Evolutionary conservation across 2,888 invertebrate species (phyloP).

Genomic region (Malthinus seriepunctatus): DNA sequence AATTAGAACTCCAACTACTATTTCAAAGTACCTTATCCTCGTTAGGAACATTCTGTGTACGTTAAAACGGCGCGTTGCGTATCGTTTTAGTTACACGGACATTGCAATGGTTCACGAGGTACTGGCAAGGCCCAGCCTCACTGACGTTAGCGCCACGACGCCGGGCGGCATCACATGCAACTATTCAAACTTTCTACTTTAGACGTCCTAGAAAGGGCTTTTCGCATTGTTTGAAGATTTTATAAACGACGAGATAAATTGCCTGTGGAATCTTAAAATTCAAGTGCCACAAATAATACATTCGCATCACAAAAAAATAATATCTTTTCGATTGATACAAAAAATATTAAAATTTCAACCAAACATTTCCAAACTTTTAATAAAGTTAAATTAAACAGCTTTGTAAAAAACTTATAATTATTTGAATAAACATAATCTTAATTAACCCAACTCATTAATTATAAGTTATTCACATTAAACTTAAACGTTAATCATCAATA

Average conservation of each 20-base stretch:
- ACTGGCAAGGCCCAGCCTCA: constrained; percentile 48
- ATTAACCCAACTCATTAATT: no score
- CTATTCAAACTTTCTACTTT: constrained; percentile 36
- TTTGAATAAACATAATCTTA: no score
- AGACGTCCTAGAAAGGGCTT: constrained; percentile 30
- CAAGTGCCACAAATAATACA: neutral
- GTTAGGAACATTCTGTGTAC: constrained; percentile 1
- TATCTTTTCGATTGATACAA: no score
- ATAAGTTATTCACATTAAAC: no score
- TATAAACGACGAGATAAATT: constrained; percentile 8
- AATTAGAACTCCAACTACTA: neutral
- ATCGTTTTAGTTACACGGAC: constrained; percentile 33
- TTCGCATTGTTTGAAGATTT: constrained; percentile 21
- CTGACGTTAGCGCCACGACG: constrained; percentile 43
- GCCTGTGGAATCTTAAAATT: constrained; percentile 3
- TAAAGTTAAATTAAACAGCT: no score
- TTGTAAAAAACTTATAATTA: no score
- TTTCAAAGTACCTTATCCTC: neutral
- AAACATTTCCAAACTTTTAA: no score
- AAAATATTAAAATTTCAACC: no score
- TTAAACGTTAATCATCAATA: no score
- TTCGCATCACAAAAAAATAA: no score
- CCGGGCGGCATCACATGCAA: constrained; percentile 39
- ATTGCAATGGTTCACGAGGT: constrained; percentile 42
- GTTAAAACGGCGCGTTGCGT: neutral